phyloP scores from a whole-genome alignment of 1,140 invertebrate genomes.

The Hormaphis cornu region DNA sequence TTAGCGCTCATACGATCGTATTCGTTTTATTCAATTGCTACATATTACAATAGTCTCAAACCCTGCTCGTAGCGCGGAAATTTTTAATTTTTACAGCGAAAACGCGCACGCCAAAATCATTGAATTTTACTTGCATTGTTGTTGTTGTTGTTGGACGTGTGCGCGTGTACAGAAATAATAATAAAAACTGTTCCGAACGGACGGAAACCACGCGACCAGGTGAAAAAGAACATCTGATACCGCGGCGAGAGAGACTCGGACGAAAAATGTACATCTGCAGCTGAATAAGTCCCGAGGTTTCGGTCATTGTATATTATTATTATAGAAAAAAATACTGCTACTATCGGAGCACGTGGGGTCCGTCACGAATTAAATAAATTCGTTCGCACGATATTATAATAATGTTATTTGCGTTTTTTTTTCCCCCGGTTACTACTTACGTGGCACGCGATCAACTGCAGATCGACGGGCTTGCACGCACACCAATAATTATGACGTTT shows the following conservation, averaged over 20 bases:
- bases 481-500: too few species aligned
- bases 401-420: too few species aligned
- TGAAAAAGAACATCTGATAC: conserved; percentile 19
- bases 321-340: too few species aligned
- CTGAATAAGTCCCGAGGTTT: too few species aligned
- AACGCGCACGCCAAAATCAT: not conserved
- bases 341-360: too few species aligned
- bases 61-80: not conserved
- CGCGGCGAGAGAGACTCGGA: not conserved
- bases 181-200: not conserved
- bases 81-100: not conserved
- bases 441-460: too few species aligned
- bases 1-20: too few species aligned
- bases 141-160: not conserved
- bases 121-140: conserved; percentile 2
- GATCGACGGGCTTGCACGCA: too few species aligned
- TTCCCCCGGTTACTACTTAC: too few species aligned
- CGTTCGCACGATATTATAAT: too few species aligned
- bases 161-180: not conserved
- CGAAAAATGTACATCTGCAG: conserved; percentile 6
- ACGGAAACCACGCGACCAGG: conserved; percentile 6
- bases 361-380: too few species aligned
- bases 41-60: not conserved
- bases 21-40: too few species aligned
- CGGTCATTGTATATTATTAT: not conserved